Evolutionary conservation across 2,113 vertebrate genomes (phyloP), one percentile per base, ranked within the genome.

Genomic region (Toxotes chatareus): DNA sequence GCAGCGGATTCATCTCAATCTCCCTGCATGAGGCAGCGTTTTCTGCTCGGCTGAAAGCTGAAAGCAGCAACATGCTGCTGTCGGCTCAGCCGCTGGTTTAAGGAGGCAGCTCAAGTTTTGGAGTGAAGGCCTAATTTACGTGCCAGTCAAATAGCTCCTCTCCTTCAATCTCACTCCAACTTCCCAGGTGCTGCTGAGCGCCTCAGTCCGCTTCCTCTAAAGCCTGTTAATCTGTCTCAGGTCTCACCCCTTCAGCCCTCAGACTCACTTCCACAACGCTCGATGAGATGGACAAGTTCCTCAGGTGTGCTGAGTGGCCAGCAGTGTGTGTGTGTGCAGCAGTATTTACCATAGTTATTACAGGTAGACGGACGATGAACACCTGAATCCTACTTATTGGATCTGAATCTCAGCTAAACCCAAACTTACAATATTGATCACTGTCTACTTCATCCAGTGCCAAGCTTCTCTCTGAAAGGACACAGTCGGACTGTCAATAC

Each of bases 1-100:
- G 0, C n/a, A 38, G 32, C 7, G 1, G 31, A 68, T 31, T 34
- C 46, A 68, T 76, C 65, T 68, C 64, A 5, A 51, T 79, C 76
- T 60, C 72, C 6, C 76, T 5, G 34, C 16, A 1, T 14, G 66
- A 61, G 6, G 53, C 46, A 5, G 27, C 38, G 27, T 55, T 80
- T 73, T 70, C 9, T 14, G 27, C 76, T 70, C 63, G 42, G 27
- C 27, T 27, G 27, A 27, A 4, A 9, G 60, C 13, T 46, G 4
- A 69, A 55, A 73, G 56, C 1, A 7, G 64, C 2, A 64, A 49
- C 63, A 49, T 0, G 38, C 79, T 53, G 75, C 19, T 0, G 49
- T 1, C 12, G 0, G 55, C 49, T 36, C 9, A 0, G 7, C 0
- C 44, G 0, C 7, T 1, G 66, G 57, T 62, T 36, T 61, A 16